Percentiles rank a stretch among this genome's conserved stretches.
These are phyloP conservation scores for Hystrix brachyura DNA, from an alignment of 2,113 vertebrate genomes.

Conservation along the genomic window DNA sequence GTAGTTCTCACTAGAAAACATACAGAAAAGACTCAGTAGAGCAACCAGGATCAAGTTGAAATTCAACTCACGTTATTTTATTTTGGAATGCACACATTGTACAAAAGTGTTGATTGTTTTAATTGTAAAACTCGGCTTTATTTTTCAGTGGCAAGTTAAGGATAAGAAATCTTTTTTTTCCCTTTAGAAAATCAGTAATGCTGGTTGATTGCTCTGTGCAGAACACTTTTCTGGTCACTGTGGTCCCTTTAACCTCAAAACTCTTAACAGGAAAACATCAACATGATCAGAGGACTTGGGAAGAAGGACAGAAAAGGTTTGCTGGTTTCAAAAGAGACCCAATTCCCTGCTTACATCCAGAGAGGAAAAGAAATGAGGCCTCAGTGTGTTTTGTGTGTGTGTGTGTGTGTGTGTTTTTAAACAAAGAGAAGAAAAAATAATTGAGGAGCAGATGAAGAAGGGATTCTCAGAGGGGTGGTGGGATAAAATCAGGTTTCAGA, in stretches of 20 bases:
- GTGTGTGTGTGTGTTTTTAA: neutral
- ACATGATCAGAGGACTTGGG: neutral
- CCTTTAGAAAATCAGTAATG: neutral
- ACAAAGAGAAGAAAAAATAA: neutral
- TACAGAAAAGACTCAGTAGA: neutral
- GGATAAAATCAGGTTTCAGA: neutral
- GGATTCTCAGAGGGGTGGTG: neutral
- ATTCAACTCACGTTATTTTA: constrained; percentile 27
- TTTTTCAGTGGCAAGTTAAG: constrained; percentile 44
- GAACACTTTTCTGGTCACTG: neutral
- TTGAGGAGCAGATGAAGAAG: neutral
- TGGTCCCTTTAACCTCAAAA: constrained; percentile 12
- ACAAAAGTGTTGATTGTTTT: constrained; percentile 5
- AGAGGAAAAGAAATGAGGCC: neutral
- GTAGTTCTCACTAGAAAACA: neutral
- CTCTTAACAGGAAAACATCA: neutral
- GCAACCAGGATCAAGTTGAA: constrained; percentile 22
- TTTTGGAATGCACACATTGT: neutral
- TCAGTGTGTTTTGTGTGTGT: neutral
- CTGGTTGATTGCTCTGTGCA: neutral
- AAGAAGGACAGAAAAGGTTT: neutral
- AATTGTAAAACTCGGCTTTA: constrained; percentile 7
- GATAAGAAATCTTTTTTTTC: neutral
- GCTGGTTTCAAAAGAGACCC: neutral
- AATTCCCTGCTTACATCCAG: neutral